Evolutionary conservation across 2,113 vertebrate species (phyloP), one percentile per base, ranked within the genome.

Genomic region (Phyllopteryx taeniolatus): DNA sequence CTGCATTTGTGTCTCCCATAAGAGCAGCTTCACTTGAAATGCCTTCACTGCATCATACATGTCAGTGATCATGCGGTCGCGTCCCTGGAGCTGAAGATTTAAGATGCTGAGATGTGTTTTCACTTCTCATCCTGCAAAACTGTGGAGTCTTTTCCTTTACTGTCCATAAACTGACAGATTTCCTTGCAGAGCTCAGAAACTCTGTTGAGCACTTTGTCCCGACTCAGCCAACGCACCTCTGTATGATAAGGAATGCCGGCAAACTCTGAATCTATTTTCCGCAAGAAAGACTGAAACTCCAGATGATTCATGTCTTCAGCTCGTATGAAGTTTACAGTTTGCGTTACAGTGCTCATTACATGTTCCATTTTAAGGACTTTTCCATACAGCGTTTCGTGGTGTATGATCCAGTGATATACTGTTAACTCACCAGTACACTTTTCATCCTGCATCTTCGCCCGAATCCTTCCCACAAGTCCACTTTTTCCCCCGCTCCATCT

Each of bases 1-100:
- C 11, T 2, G 63, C 71, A 78, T 72, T 53, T 76, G 73, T 35
- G 59, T 73, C 76, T 74, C 61, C 77, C 77, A 83, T 33, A 80
- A 42, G 11, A 1, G 39, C 72, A 74, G 68, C 59, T 78, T 73
- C 47, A 57, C 13, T 77, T 79, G 64, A 74, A 74, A 79, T 49
- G 57, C 68, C 68, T 71, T 79, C 72, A 59, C 70, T 15, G 65
- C 33, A 17, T 70, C 66, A 66, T 59, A 67, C 74, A 73, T 10
- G 13, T 75, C 73, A 67, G 54, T 53, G 35, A 73, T 76, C 27
- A 68, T 62, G 54, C 17, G 13, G 17, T 67, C 65, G 33, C 4
- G 0, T 68, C 65, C 65, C 65, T 72, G 70, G 10, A 77, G 62
- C 53, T 70, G 57, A 9, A 67, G 49, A 27, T 80, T 85, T 19